Percentiles rank a stretch among this genome's conserved stretches.
Conservation (phyloP, 2,888 invertebrate species). For the Iphiclides podalirius region DNA sequence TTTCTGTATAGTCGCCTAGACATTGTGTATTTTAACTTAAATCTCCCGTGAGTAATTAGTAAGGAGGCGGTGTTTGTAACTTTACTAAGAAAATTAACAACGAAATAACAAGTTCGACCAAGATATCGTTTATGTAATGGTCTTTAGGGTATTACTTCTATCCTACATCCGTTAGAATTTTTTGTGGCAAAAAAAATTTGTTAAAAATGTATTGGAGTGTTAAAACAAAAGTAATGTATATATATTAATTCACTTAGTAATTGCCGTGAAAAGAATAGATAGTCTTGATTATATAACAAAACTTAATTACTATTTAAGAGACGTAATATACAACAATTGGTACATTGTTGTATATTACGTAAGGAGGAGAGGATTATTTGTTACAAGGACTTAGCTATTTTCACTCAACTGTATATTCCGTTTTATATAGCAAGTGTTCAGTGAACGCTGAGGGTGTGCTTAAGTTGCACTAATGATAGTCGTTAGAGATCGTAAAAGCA, state of each 20-base stretch:
- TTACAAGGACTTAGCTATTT: conserved; percentile 2
- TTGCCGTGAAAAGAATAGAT: too few species aligned
- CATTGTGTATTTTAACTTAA: conserved; percentile 9
- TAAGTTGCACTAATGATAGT: conserved; percentile 18
- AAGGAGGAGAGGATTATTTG: too few species aligned
- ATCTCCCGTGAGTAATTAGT: not conserved
- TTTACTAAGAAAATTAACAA: not conserved
- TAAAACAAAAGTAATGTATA: too few species aligned
- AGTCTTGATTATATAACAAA: too few species aligned
- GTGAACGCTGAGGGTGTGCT: conserved; percentile 8
- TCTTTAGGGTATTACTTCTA: not conserved
- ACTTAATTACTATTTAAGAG: too few species aligned
- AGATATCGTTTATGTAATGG: not conserved
- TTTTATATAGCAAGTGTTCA: conserved; percentile 11
- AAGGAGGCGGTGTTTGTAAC: not conserved
- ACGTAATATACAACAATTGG: too few species aligned
- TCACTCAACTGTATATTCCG: not conserved
- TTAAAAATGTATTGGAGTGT: too few species aligned
- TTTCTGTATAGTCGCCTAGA: conserved; percentile 6
- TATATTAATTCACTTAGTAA: too few species aligned
- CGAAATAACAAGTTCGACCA: not conserved
- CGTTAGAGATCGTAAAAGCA: conserved; percentile 14
- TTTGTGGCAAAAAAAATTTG: too few species aligned
- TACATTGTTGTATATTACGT: too few species aligned
- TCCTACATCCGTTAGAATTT: too few species aligned